Base-by-base conservation (phyloP, 1,140 invertebrate genomes). In the Neodiprion fabricii region DNA sequence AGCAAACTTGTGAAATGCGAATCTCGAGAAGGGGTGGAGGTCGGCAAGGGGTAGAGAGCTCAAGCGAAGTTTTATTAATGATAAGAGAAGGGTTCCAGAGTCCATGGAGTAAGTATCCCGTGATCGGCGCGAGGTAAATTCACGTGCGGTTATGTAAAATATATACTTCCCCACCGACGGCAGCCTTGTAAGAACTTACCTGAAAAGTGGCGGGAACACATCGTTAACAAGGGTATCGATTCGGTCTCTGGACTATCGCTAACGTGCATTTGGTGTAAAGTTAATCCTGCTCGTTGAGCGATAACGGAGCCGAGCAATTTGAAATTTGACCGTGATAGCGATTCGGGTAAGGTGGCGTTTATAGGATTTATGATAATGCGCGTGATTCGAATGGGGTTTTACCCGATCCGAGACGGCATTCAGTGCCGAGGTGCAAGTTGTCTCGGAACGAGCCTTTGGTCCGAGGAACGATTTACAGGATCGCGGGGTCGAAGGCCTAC, bases 311-410 rank as follows among this genome's bases (percentile, higher is more conserved):
- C 11, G 9, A 61, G 53, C 53, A 61, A 4, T 61, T 61, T 73
- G 70, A 79, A 79, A 79, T 77, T 66, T 68, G 72, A 71, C 65
- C 74, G 70, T 75, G 67, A 77, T 81, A 76, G 79, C 78, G 66
- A 68, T 78, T 48, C 28, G 28, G 28, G 28, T 40, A 40, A 40
- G 28, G 70, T 66, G 74, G 80, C 76, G 73, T 74, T 75, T 75
- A 77, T 80, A 72, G 74, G 79, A 80, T 81, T 82, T 81, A 82
- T 82, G 79, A 75, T 80, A 82, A 82, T 80, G 75, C 70, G 40
- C 69, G 71, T 65, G 69, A 69, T 71, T 76, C 68, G 70, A 70
- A 53, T 68, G 66, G 71, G 66, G 70, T 71, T 75, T 76, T 53
- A 61, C 53, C 71, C 72, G 70, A 76, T 78, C 72, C 77, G 53